These are phyloP conservation scores for Turdus rufiventris DNA, from an alignment of 2,113 vertebrate species.

Conservation along the genomic window DNA sequence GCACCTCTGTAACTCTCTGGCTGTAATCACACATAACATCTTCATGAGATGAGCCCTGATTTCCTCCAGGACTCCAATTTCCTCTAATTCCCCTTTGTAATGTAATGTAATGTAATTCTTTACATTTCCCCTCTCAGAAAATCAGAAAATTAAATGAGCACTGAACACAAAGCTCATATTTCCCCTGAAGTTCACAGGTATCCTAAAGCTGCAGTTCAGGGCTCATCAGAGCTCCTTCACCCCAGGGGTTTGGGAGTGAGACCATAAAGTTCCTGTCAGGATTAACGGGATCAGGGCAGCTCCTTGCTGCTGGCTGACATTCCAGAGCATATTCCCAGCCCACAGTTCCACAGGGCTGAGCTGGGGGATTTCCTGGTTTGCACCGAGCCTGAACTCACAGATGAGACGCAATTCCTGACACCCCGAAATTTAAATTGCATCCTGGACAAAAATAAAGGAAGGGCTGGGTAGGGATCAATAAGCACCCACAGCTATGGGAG, in stretches of 20 bases:
- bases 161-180: rapidly evolving
- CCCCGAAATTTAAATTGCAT: not conserved
- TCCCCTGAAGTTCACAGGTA: not conserved
- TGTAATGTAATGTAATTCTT: not conserved
- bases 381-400: not conserved
- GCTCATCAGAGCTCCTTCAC: rapidly evolving
- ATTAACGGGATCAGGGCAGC: not conserved
- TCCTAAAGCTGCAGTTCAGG: not conserved
- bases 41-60: not conserved
- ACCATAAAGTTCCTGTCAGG: not conserved
- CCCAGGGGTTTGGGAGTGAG: not conserved
- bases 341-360: not conserved
- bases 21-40: rapidly evolving
- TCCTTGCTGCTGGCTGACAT: not conserved
- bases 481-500: not conserved
- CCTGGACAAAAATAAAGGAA: not conserved
- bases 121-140: not conserved
- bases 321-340: not conserved
- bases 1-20: rapidly evolving
- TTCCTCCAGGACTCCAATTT: not conserved
- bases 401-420: too few relatives aligned
- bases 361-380: not conserved
- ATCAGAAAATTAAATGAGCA: not conserved
- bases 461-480: not conserved
- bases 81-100: not conserved